Evolutionary conservation across 2,113 vertebrate species (phyloP).

Genomic region (Corydoras maculifer): DNA sequence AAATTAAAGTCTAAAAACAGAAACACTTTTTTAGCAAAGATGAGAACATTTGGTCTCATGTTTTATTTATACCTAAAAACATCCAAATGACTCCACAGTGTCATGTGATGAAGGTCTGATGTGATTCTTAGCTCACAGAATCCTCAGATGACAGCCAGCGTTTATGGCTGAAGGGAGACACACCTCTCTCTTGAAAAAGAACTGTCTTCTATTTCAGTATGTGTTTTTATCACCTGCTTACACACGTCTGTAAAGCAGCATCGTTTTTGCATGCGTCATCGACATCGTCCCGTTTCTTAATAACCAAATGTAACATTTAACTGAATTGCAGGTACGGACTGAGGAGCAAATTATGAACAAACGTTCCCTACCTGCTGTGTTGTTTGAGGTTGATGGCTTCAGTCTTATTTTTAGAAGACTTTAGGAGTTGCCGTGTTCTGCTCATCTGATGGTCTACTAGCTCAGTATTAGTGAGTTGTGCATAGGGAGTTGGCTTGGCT

Average conservation of each 20-base stretch:
- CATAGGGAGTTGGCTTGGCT: slow-evolving; percentile 22
- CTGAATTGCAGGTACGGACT: too few species aligned
- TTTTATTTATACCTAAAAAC: slow-evolving; percentile 37
- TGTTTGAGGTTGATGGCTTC: background rate
- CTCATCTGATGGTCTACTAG: slow-evolving; percentile 11
- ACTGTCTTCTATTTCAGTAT: slow-evolving; percentile 37
- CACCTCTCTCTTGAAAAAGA: slow-evolving; percentile 34
- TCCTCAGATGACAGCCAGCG: slow-evolving; percentile 28
- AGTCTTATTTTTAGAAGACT: slow-evolving; percentile 8
- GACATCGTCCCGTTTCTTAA: slow-evolving; percentile 15
- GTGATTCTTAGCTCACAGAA: slow-evolving; percentile 3
- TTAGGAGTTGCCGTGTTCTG: slow-evolving; percentile 20
- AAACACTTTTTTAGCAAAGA: background rate
- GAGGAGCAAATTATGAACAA: background rate
- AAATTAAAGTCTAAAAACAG: slow-evolving; percentile 23
- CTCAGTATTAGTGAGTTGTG: slow-evolving; percentile 22
- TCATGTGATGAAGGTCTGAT: slow-evolving; percentile 30
- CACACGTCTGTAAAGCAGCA: slow-evolving; percentile 25
- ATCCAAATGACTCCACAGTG: slow-evolving; percentile 22
- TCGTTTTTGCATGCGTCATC: slow-evolving; percentile 22
- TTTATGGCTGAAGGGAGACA: slow-evolving; percentile 14
- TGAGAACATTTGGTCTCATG: slow-evolving; percentile 21
- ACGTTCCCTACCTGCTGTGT: slow-evolving; percentile 38
- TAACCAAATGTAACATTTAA: slow-evolving; percentile 13
- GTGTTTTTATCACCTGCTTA: slow-evolving; percentile 35